phyloP scores from a whole-genome alignment of 2,113 vertebrate species.

The Setophaga coronata region DNA sequence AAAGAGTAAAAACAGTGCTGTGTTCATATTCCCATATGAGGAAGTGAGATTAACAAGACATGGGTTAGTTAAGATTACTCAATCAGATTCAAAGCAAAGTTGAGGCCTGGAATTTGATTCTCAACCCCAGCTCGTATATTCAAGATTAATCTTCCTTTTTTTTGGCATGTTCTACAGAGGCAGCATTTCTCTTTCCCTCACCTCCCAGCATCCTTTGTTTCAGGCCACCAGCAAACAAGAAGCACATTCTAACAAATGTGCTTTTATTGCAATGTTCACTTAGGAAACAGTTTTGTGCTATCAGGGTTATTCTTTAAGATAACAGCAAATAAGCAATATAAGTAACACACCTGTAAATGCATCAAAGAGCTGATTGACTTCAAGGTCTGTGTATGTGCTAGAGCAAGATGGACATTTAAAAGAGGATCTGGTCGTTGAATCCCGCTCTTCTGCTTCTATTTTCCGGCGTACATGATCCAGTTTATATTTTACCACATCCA shows the following conservation, averaged over 20 bases:
- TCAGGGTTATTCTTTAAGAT: not conserved
- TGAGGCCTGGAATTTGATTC: not conserved
- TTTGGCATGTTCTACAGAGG: not conserved
- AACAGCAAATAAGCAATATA: not conserved
- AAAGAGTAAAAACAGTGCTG: not conserved
- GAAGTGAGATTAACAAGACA: not conserved
- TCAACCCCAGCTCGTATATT: not conserved
- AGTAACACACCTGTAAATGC: slow-evolving; percentile 47
- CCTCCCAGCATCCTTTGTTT: not conserved
- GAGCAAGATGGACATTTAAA: slow-evolving; percentile 67
- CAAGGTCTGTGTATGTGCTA: slow-evolving; percentile 64
- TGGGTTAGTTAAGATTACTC: not conserved
- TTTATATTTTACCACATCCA: slow-evolving; percentile 71
- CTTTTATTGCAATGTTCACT: rapidly evolving
- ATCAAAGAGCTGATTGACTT: slow-evolving; percentile 72
- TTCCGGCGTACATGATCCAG: slow-evolving; percentile 58
- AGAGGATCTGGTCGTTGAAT: slow-evolving; percentile 61
- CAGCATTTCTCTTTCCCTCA: not conserved
- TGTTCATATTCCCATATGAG: not conserved
- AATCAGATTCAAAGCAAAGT: not conserved
- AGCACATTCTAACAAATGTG: not conserved
- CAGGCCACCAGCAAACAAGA: not conserved
- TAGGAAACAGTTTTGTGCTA: not conserved
- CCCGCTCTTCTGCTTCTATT: slow-evolving; percentile 62
- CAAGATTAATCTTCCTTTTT: not conserved